Evolutionary conservation across 2,113 vertebrate genomes (phyloP).

Genomic region (Glaucidium brasilianum): DNA sequence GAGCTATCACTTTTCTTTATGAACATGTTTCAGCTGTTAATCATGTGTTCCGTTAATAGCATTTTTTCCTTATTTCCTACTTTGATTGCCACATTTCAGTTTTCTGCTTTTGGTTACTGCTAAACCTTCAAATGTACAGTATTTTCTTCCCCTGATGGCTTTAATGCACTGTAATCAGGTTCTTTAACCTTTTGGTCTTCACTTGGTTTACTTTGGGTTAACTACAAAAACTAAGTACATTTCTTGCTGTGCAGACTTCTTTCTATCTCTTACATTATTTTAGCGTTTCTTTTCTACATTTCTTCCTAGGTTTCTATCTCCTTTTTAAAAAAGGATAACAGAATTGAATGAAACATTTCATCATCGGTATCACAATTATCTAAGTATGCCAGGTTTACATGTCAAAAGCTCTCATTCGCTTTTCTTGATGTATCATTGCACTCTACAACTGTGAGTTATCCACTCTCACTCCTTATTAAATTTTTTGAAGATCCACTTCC

Average conservation of each 20-base stretch:
- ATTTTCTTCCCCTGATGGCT: not conserved
- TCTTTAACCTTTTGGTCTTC: not conserved
- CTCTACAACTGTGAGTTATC: not conserved
- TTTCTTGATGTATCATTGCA: not conserved
- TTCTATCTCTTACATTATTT: not conserved
- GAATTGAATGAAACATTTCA: not conserved
- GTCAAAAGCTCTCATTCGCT: not conserved
- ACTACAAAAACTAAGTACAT: not conserved
- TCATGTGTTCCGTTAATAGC: accelerated
- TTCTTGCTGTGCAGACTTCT: not conserved
- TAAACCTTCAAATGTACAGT: not conserved
- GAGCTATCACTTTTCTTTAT: not conserved
- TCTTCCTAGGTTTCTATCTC: not conserved
- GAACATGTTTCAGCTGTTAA: not conserved
- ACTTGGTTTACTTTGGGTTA: not conserved
- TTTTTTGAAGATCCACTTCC: not conserved
- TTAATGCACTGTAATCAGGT: not conserved
- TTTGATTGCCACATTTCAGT: not conserved
- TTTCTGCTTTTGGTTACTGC: not conserved
- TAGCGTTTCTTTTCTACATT: not conserved
- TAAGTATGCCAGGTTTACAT: not conserved
- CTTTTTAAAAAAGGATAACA: not conserved
- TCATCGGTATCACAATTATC: not conserved
- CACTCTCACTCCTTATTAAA: not conserved
- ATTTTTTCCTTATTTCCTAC: not conserved